phyloP scores from a whole-genome alignment of 2,113 vertebrate species.

The Scomber colias region DNA sequence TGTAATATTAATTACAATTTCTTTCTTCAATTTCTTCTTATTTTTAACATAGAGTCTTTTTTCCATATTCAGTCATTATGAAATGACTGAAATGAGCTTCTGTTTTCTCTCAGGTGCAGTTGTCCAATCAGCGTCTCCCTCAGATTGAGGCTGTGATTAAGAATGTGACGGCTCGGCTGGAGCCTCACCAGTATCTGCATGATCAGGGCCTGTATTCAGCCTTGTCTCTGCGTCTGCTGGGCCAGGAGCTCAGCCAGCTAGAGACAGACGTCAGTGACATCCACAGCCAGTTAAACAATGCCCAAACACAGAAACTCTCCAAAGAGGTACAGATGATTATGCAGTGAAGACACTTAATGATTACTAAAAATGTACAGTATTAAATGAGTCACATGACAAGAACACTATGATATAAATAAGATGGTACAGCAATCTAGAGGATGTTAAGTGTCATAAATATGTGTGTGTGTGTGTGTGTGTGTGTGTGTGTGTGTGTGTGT shows the following conservation, averaged over 20 bases:
- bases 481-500: too few relatives aligned
- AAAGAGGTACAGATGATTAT: conserved; percentile 67
- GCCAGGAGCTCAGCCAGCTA: conserved; percentile 73
- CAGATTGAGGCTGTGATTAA: conserved; percentile 51
- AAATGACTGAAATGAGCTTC: background rate
- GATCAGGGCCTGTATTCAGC: conserved; percentile 68
- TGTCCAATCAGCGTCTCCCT: conserved; percentile 65
- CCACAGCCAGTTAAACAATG: conserved; percentile 53
- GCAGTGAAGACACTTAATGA: background rate
- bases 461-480: background rate
- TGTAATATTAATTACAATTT: background rate
- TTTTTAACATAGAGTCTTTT: background rate
- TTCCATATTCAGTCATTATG: background rate
- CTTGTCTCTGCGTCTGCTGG: conserved; percentile 68
- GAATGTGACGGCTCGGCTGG: conserved; percentile 69
- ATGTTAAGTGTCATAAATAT: background rate
- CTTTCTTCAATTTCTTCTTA: background rate
- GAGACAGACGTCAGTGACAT: conserved; percentile 47
- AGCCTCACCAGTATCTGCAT: conserved; percentile 74
- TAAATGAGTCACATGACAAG: background rate
- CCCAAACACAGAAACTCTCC: conserved; percentile 59
- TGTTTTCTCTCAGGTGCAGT: conserved; percentile 51
- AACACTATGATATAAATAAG: background rate
- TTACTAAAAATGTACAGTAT: background rate
- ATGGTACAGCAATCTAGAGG: background rate